These are phyloP conservation scores for Bombyx huttoni DNA, from an alignment of 2,888 invertebrate species.

Conservation along the genomic window DNA sequence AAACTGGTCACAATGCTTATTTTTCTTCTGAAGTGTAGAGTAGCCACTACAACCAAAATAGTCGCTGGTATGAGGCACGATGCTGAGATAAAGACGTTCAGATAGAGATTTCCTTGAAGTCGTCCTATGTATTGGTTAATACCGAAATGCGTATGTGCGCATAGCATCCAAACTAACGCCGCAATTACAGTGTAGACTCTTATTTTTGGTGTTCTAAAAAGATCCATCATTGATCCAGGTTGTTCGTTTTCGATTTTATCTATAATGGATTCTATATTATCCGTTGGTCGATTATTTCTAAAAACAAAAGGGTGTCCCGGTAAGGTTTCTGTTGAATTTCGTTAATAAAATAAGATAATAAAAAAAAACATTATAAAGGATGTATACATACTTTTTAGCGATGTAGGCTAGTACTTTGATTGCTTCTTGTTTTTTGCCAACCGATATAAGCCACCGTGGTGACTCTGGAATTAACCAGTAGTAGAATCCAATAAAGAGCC, in stretches of 20 bases:
- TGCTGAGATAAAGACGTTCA: conserved; percentile 84
- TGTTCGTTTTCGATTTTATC: conserved; percentile 36
- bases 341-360: background rate
- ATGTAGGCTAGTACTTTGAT: conserved; percentile 75
- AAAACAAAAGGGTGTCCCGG: background rate
- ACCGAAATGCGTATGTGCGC: conserved; percentile 87
- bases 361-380: background rate
- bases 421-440: conserved; percentile 75
- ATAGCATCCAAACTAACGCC: conserved; percentile 82
- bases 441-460: conserved; percentile 82
- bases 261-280: conserved; percentile 39
- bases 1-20: conserved; percentile 38
- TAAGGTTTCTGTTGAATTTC: background rate
- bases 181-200: conserved; percentile 77
- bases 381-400: conserved; percentile 55
- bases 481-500: conserved; percentile 69
- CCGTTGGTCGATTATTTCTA: conserved; percentile 53
- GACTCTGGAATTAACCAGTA: conserved; percentile 84
- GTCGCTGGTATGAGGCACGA: conserved; percentile 35
- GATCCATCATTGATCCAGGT: conserved; percentile 54
- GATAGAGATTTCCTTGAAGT: conserved; percentile 82
- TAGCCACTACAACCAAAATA: conserved; percentile 34
- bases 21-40: conserved; percentile 40
- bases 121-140: conserved; percentile 85
- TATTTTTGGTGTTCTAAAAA: conserved; percentile 78